Evolutionary conservation across 64 coral and sea anemone genomes (phyloP).

Genomic region (Actinia tenebrosa): DNA sequence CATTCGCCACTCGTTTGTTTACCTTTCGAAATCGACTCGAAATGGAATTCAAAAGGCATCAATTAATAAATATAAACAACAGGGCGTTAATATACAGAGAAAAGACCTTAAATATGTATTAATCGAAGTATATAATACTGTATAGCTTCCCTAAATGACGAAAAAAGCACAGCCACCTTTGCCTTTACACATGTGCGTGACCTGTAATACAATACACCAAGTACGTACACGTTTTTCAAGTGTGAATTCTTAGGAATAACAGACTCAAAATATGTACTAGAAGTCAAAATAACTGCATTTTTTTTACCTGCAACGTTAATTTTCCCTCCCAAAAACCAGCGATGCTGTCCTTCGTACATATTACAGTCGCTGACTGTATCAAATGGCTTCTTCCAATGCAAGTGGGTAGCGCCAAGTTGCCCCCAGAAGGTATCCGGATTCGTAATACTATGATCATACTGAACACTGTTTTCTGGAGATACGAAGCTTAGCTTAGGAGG

Average conservation of each 20-base stretch:
- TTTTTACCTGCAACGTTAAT: constrained; percentile 86
- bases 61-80: not conserved
- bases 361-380: constrained; percentile 85
- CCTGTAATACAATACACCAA: not conserved
- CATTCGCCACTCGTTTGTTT: not conserved
- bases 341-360: constrained; percentile 71
- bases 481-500: constrained; percentile 72
- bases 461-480: constrained; percentile 55
- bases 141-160: not conserved
- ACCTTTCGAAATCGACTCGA: not conserved
- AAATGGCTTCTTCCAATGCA: constrained; percentile 85
- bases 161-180: not conserved
- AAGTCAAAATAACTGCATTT: not conserved
- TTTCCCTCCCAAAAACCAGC: constrained; percentile 89
- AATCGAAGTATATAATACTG: not conserved
- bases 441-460: constrained; percentile 65
- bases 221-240: not conserved
- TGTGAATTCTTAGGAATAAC: not conserved
- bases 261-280: not conserved
- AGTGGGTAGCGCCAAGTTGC: constrained; percentile 50
- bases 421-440: constrained; percentile 91
- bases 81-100: too few species aligned
- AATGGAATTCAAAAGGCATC: not conserved
- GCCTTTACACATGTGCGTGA: not conserved
- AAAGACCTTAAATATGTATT: not conserved